Conservation (phyloP, 2,113 vertebrate genomes). For the Camelus bactrianus region DNA sequence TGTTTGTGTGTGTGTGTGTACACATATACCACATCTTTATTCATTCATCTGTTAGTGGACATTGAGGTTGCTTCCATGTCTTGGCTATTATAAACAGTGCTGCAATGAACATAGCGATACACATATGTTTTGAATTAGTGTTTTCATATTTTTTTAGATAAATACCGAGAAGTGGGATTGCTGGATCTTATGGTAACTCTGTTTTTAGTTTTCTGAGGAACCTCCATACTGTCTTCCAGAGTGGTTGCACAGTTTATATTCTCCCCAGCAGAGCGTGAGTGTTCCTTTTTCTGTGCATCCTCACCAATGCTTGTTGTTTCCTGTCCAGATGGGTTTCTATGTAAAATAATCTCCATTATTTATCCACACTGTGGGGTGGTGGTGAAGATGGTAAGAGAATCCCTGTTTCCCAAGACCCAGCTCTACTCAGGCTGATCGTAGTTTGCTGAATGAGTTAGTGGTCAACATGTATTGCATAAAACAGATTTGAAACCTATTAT, state of each 20-base stretch:
- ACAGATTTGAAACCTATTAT: not conserved
- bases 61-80: not conserved
- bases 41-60: not conserved
- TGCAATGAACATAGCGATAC: not conserved
- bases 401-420: not conserved
- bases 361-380: not conserved
- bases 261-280: not conserved
- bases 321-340: not conserved
- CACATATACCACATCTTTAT: not conserved
- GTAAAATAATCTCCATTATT: not conserved
- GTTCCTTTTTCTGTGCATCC: not conserved
- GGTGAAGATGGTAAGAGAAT: not conserved
- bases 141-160: not conserved
- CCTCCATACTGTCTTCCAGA: not conserved
- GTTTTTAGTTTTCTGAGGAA: not conserved
- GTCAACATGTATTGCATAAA: not conserved
- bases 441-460: not conserved
- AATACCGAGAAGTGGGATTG: not conserved
- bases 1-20: too few relatives aligned
- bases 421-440: not conserved
- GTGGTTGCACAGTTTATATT: not conserved
- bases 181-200: not conserved
- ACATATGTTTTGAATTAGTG: not conserved
- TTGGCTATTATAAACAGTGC: not conserved
- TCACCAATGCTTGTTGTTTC: not conserved